phyloP scores from a whole-genome alignment of 2,888 invertebrate species.

The Nycteola revayana region DNA sequence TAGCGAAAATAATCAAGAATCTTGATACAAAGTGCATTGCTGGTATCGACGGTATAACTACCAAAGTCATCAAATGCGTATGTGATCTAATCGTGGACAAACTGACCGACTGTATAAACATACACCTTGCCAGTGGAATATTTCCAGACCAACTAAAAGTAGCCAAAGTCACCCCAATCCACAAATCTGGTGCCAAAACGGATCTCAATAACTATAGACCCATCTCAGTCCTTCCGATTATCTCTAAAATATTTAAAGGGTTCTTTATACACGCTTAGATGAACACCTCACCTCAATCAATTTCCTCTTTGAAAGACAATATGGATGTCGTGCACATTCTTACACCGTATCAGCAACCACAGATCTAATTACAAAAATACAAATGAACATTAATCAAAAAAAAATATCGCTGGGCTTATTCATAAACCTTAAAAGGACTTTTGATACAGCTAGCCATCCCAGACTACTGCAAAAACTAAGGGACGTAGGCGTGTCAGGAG shows the following conservation, averaged over 20 bases:
- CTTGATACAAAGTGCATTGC: conserved; percentile 1
- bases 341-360: conserved; percentile 15
- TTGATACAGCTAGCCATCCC: conserved; percentile 6
- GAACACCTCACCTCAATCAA: neutral
- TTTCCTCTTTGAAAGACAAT: conserved; percentile 2
- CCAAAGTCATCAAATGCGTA: conserved; percentile 10
- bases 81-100: conserved; percentile 2
- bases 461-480: conserved; percentile 1
- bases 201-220: too few species aligned
- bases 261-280: conserved; percentile 2
- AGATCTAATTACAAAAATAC: conserved; percentile 20
- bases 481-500: neutral
- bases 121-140: conserved; percentile 6
- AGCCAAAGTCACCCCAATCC: conserved; percentile 23
- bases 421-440: conserved; percentile 15
- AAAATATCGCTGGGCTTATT: conserved; percentile 14
- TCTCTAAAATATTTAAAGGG: conserved; percentile 7
- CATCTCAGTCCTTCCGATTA: conserved; percentile 14
- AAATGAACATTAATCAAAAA: conserved; percentile 16
- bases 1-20: conserved; percentile 1
- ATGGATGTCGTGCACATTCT: neutral
- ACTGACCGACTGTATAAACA: conserved; percentile 9
- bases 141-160: too few species aligned
- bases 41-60: conserved; percentile 10
- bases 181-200: conserved; percentile 17